Evolutionary conservation across 2,113 vertebrate genomes (phyloP).

Genomic region (Amblyornis subalaris): DNA sequence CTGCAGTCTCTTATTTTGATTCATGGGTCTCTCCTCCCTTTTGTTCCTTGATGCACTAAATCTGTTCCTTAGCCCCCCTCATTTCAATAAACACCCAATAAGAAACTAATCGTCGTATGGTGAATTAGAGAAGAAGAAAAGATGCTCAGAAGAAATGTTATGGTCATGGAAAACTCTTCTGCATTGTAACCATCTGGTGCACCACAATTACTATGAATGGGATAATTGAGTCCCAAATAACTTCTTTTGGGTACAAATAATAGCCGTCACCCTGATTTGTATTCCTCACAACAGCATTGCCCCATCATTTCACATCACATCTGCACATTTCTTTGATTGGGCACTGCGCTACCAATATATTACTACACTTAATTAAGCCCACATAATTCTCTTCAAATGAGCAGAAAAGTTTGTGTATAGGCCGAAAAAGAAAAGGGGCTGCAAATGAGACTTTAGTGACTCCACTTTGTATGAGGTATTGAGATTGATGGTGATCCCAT

Average conservation of each 20-base stretch:
- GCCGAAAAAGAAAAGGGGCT: conserved; percentile 69
- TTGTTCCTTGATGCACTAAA: conserved; percentile 72
- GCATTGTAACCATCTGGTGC: conserved; percentile 92
- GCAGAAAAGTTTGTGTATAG: conserved; percentile 76
- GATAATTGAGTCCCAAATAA: conserved; percentile 89
- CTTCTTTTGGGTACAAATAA: conserved; percentile 82
- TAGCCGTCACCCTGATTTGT: conserved; percentile 80
- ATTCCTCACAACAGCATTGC: conserved; percentile 76
- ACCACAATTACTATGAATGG: conserved; percentile 70
- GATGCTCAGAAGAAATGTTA: conserved; percentile 73
- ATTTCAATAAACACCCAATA: conserved; percentile 80
- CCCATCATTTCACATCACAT: conserved; percentile 86
- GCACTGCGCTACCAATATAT: conserved; percentile 82
- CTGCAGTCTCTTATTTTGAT: conserved; percentile 68
- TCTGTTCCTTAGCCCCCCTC: conserved; percentile 62
- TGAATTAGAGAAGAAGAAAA: conserved; percentile 86
- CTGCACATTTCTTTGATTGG: conserved; percentile 82
- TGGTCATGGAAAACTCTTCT: conserved; percentile 77
- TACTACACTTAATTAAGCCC: conserved; percentile 93
- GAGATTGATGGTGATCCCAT: conserved; percentile 81
- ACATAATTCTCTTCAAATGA: conserved; percentile 80
- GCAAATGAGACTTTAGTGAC: conserved; percentile 85
- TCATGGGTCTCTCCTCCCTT: conserved; percentile 56
- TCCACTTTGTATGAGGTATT: conserved; percentile 76
- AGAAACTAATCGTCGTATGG: conserved; percentile 84